These are phyloP conservation scores for Rattus norvegicus DNA, from an alignment of 2,113 vertebrate species.

Conservation along the genomic window GRCr8 NC_086021.1:136402001-136402500, in stretches of 20 bases:
- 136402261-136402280: neutral
- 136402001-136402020: neutral
- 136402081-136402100: neutral
- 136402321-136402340: conserved; percentile 77
- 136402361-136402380: conserved; percentile 72
- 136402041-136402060: neutral
- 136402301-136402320: conserved; percentile 63
- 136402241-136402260: neutral
- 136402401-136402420: neutral
- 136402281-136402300: neutral
- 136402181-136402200: neutral
- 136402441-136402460: conserved; percentile 71
- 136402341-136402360: conserved; percentile 77
- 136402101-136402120: neutral
- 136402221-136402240: neutral
- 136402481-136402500: neutral
- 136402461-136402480: conserved; percentile 62
- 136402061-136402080: neutral
- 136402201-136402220: neutral
- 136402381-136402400: conserved; percentile 58
- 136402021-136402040: neutral
- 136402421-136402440: conserved; percentile 49
- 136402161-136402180: neutral
- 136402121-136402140: neutral
- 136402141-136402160: neutral